Evolutionary conservation across 2,797 vertebrate species (phyloP).

Genomic region (Sebastes matsubarae): DNA sequence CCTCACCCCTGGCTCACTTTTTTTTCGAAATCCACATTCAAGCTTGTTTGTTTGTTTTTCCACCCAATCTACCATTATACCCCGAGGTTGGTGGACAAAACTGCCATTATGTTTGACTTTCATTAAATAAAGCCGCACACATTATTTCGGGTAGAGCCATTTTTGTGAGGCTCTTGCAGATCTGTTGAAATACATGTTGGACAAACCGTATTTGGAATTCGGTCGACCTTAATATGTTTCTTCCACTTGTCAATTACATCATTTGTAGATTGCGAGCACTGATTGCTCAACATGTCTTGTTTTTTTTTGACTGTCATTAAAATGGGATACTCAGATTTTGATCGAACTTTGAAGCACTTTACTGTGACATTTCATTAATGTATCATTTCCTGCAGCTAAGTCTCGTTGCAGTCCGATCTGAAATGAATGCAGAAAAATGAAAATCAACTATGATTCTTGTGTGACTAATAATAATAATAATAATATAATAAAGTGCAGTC

Average conservation of each 20-base stretch:
- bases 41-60: slow-evolving; percentile 70
- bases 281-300: neutral
- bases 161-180: neutral
- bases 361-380: neutral
- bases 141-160: neutral
- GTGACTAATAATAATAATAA: neutral
- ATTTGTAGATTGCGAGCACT: neutral
- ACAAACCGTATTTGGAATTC: neutral
- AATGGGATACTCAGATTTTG: neutral
- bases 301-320: slow-evolving; percentile 3
- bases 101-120: slow-evolving; percentile 19
- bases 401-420: neutral
- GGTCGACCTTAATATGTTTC: neutral
- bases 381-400: neutral
- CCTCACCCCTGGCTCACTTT: slow-evolving; percentile 44
- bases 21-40: slow-evolving; percentile 32
- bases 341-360: slow-evolving; percentile 3
- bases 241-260: neutral
- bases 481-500: neutral
- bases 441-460: neutral
- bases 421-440: neutral
- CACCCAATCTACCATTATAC: slow-evolving; percentile 42
- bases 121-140: slow-evolving; percentile 30
- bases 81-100: slow-evolving; percentile 31
- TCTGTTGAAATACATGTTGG: neutral